Evolutionary conservation across 2,888 invertebrate genomes (phyloP).

Genomic region (Anoplius nigerrimus): DNA sequence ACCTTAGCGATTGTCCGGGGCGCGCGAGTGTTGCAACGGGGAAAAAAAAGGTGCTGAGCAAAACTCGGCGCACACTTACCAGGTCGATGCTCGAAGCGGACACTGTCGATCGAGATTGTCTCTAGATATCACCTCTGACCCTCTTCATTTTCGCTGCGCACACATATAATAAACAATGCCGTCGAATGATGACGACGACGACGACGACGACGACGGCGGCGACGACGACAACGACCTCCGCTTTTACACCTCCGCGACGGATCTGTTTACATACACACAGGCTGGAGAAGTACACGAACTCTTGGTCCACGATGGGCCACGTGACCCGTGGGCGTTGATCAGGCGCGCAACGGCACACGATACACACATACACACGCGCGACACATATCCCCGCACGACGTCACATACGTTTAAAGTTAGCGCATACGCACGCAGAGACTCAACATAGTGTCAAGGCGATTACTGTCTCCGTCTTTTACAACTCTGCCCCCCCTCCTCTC

Average conservation of each 20-base stretch:
- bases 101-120: no score
- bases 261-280: constrained; percentile 17
- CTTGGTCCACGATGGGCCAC: constrained; percentile 22
- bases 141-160: no score
- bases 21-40: no score
- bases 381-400: neutral
- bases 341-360: constrained; percentile 1
- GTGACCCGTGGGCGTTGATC: constrained; percentile 25
- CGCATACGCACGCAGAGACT: neutral
- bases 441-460: no score
- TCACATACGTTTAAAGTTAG: constrained; percentile 27
- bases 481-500: neutral
- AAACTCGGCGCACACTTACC: no score
- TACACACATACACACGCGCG: constrained; percentile 12
- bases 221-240: constrained; percentile 3
- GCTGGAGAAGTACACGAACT: neutral
- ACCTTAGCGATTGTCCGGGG: no score
- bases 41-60: no score
- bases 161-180: neutral
- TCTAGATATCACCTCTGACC: no score
- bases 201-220: neutral
- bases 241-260: constrained; percentile 2
- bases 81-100: no score
- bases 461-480: neutral
- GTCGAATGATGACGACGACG: neutral